Base-by-base conservation (phyloP, 2,113 vertebrate genomes). In the Onychostoma macrolepis region DNA sequence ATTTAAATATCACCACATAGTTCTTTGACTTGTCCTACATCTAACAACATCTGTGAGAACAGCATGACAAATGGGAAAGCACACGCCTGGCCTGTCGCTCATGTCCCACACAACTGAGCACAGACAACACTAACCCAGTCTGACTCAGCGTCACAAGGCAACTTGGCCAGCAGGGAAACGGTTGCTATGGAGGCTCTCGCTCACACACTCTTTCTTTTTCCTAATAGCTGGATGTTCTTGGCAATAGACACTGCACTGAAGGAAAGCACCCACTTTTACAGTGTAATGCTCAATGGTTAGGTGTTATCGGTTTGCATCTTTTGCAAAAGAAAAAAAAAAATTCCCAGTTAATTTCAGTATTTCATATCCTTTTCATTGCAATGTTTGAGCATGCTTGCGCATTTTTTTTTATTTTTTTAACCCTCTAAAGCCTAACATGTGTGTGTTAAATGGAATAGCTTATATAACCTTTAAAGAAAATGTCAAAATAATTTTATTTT, bases 131-230 rank as follows among this genome's bases (percentile, higher is more conserved):
- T 43, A 43, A 43, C 72, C 79, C 79, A 43, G 58, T 75, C 72
- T 81, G 80, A 65, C 80, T 81, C 80, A 81, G 80, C n/a, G 9
- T 92, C 89, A 93, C 90, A 82, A 79, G 76, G 24, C 38, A 65
- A 61, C 86, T 87, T 85, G 63, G 72, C 84, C 86, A 86, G 67
- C 45, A 86, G 71, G 61, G 69, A 80, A 80, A 84, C 71, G 43
- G 91, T 93, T 92, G 84, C 87, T 84, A 89, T 76, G 89, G 88
- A 88, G 90, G 86, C 21, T 75, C 41, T 88, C 26, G 77, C 61
- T 81, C 72, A 85, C 71, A 74, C 77, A 76, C 38, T n/a, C 87
- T 85, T 2, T 65, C 53, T 28, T 63, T 63, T 79, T 79, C 28
- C 17, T 56, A 80, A 61, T 61, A 80, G 50, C 21, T 2, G 6